Percentiles rank a stretch among this genome's conserved stretches.
phyloP scores from a whole-genome alignment of 2,113 vertebrate genomes.

The Alectura lathami region DNA sequence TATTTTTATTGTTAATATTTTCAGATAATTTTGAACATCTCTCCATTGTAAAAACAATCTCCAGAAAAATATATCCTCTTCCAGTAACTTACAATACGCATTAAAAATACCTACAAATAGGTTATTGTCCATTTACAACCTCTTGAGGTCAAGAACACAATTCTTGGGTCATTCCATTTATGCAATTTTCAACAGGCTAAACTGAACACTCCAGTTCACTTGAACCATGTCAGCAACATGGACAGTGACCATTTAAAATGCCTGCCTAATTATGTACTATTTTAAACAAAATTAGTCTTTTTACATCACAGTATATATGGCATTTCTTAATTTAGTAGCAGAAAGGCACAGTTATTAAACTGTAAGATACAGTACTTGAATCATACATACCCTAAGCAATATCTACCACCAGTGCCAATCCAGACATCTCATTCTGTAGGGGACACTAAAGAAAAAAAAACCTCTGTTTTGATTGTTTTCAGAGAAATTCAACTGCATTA shows the following conservation, averaged over 20 bases:
- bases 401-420: slow-evolving; percentile 44
- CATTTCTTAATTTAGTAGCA: slow-evolving; percentile 77
- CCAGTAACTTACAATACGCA: slow-evolving; percentile 66
- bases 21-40: slow-evolving; percentile 52
- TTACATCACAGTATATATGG: slow-evolving; percentile 80
- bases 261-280: slow-evolving; percentile 57
- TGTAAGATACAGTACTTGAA: slow-evolving; percentile 80
- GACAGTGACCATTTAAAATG: slow-evolving; percentile 51
- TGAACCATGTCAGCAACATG: slow-evolving; percentile 26
- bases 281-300: slow-evolving; percentile 63
- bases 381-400: slow-evolving; percentile 14
- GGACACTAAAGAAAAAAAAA: slow-evolving; percentile 31
- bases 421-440: slow-evolving; percentile 60
- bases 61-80: slow-evolving; percentile 77
- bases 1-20: slow-evolving; percentile 48
- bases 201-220: slow-evolving; percentile 4
- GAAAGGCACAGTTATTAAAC: slow-evolving; percentile 84
- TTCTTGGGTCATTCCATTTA: slow-evolving; percentile 42
- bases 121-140: slow-evolving; percentile 56
- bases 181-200: slow-evolving; percentile 49
- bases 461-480: background rate
- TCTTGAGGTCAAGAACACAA: slow-evolving; percentile 51
- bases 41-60: slow-evolving; percentile 70
- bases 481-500: slow-evolving; percentile 40
- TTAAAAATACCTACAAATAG: slow-evolving; percentile 76